Conservation (phyloP, 1,140 invertebrate species). For the Diabrotica undecimpunctata region DNA sequence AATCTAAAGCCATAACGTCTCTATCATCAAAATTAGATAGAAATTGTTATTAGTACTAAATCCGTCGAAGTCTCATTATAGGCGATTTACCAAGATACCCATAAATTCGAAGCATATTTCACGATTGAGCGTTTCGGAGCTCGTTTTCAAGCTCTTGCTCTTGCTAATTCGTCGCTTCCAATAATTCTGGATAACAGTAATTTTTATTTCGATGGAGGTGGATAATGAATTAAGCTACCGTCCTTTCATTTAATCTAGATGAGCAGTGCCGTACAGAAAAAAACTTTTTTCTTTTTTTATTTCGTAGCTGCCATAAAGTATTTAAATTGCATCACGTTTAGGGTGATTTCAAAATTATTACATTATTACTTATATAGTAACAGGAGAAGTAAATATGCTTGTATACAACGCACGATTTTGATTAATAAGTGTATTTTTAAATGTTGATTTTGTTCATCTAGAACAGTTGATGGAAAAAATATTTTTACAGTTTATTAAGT, state of each 20-base stretch:
- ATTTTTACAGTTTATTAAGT: too few species aligned
- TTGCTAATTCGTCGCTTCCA: neutral
- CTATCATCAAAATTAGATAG: neutral
- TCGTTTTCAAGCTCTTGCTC: conserved; percentile 2
- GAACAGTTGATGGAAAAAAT: too few species aligned
- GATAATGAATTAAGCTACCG: neutral
- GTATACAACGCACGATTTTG: too few species aligned
- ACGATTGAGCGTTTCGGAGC: conserved; percentile 1
- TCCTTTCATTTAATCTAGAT: neutral
- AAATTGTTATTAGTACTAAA: neutral
- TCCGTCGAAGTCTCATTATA: neutral
- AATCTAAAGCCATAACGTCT: neutral
- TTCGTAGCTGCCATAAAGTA: too few species aligned
- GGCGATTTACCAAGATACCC: conserved; percentile 1
- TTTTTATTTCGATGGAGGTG: conserved; percentile 1
- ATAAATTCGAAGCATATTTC: neutral
- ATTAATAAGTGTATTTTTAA: too few species aligned
- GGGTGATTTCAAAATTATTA: too few species aligned
- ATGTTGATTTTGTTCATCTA: too few species aligned
- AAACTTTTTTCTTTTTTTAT: too few species aligned
- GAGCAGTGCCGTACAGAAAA: too few species aligned
- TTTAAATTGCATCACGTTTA: too few species aligned
- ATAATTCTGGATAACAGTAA: neutral
- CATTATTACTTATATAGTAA: too few species aligned
- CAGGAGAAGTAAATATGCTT: too few species aligned